Evolutionary conservation across 2,113 vertebrate species (phyloP).

Genomic region (Nibea coibor): DNA sequence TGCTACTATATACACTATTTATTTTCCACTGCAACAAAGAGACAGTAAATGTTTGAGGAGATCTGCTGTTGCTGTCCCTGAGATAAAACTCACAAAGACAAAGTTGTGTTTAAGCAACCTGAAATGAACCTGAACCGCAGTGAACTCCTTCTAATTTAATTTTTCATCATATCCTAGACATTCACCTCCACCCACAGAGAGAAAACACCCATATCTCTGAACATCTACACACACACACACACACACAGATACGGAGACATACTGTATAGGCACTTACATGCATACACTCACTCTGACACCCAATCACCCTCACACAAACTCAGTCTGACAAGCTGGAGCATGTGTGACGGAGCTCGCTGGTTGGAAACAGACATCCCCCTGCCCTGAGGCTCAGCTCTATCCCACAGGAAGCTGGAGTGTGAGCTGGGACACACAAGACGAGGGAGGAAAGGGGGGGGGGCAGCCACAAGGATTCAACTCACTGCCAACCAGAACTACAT

Average conservation of each 20-base stretch:
- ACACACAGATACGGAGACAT: slow-evolving; percentile 44
- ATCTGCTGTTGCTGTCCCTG: slow-evolving; percentile 9
- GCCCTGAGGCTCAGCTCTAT: slow-evolving; percentile 70
- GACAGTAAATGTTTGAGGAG: slow-evolving; percentile 47
- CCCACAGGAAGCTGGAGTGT: slow-evolving; percentile 81
- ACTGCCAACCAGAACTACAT: slow-evolving; percentile 32
- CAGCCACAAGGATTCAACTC: slow-evolving; percentile 29
- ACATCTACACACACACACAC: slow-evolving; percentile 55
- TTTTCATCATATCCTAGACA: slow-evolving; percentile 62
- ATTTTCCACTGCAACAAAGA: slow-evolving; percentile 60
- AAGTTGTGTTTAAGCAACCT: slow-evolving; percentile 57
- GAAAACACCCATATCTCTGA: slow-evolving; percentile 59
- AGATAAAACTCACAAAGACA: slow-evolving; percentile 46
- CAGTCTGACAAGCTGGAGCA: slow-evolving; percentile 75
- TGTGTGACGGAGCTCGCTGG: slow-evolving; percentile 69
- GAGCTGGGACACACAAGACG: slow-evolving; percentile 75
- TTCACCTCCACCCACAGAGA: slow-evolving; percentile 58
- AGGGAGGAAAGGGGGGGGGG: slow-evolving; percentile 27
- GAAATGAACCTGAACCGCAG: slow-evolving; percentile 50
- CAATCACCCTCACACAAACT: slow-evolving; percentile 63
- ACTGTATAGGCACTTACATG: slow-evolving; percentile 39
- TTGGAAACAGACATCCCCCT: slow-evolving; percentile 72
- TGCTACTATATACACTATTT: slow-evolving; percentile 26
- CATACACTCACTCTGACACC: slow-evolving; percentile 56
- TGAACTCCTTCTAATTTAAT: slow-evolving; percentile 61